Conservation (phyloP, 2,797 vertebrate species). For the Danio tinwini region DNA sequence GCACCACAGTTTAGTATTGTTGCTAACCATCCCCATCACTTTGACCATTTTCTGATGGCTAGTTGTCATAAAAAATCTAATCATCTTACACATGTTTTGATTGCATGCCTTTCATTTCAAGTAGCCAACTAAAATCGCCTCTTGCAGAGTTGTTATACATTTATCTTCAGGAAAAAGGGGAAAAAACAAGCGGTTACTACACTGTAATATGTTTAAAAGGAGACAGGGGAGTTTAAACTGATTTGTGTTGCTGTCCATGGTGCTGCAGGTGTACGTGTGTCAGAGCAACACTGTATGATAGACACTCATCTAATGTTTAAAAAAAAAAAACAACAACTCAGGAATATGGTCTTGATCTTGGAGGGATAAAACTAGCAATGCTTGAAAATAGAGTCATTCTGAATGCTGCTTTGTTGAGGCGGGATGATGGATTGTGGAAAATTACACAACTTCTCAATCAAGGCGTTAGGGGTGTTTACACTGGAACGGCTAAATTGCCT, state of each 20-base stretch:
- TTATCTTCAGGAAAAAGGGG: background rate
- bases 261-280: slow-evolving; percentile 15
- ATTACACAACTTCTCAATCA: background rate
- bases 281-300: background rate
- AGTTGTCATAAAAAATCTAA: no score
- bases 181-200: background rate
- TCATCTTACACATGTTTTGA: no score
- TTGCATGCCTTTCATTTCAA: no score
- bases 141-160: background rate
- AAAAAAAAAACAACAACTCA: background rate
- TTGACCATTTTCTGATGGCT: no score
- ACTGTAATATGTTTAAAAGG: background rate
- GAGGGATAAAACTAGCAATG: background rate
- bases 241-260: slow-evolving; percentile 28
- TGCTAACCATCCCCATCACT: no score
- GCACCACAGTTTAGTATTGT: no score
- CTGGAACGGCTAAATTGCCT: slow-evolving; percentile 26
- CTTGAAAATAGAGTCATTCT: background rate
- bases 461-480: slow-evolving; percentile 20
- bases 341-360: background rate
- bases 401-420: background rate
- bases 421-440: slow-evolving; percentile 20
- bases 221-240: background rate
- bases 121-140: no score
- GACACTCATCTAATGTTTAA: background rate